A percentile compares a stretch with the other conserved stretches of the same genome.
These are phyloP conservation scores for Psylliodes chrysocephalus DNA, from an alignment of 2,888 invertebrate genomes.

Conservation along the genomic window DNA sequence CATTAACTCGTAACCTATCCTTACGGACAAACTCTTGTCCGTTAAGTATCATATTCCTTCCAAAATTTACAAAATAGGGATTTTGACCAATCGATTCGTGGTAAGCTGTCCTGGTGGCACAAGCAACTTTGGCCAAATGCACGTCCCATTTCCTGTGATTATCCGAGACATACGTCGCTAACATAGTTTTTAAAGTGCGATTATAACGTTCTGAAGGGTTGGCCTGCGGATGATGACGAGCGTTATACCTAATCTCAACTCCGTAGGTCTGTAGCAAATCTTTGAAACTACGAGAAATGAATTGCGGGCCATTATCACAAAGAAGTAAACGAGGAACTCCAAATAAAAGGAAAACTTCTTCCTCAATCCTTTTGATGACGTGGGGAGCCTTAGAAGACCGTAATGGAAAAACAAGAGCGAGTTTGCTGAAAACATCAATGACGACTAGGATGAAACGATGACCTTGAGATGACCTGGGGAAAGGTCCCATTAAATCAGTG, in stretches of 20 bases:
- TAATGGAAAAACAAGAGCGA: slow-evolving; percentile 27
- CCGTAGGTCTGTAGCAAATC: slow-evolving; percentile 22
- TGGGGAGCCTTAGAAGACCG: slow-evolving; percentile 22
- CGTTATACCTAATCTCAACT: slow-evolving; percentile 28
- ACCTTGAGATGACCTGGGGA: slow-evolving; percentile 41
- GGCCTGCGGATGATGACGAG: slow-evolving; percentile 33
- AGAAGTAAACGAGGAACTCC: slow-evolving; percentile 39
- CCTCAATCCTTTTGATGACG: slow-evolving; percentile 35
- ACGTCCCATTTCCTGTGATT: neutral
- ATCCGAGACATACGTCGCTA: neutral
- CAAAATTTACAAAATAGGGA: no score
- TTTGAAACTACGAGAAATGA: slow-evolving; percentile 29
- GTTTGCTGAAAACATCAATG: slow-evolving; percentile 32
- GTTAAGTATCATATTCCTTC: no score
- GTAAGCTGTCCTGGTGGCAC: no score
- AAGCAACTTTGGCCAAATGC: no score
- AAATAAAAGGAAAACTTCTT: slow-evolving; percentile 39
- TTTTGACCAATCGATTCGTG: no score
- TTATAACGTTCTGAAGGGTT: slow-evolving; percentile 39
- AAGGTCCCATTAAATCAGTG: no score
- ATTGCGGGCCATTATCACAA: slow-evolving; percentile 42
- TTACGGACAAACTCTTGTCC: no score
- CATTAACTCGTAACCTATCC: no score
- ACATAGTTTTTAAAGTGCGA: slow-evolving; percentile 35
- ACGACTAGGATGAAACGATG: slow-evolving; percentile 31